Conservation (phyloP, 2,113 vertebrate genomes). For the Penelope pileata region DNA sequence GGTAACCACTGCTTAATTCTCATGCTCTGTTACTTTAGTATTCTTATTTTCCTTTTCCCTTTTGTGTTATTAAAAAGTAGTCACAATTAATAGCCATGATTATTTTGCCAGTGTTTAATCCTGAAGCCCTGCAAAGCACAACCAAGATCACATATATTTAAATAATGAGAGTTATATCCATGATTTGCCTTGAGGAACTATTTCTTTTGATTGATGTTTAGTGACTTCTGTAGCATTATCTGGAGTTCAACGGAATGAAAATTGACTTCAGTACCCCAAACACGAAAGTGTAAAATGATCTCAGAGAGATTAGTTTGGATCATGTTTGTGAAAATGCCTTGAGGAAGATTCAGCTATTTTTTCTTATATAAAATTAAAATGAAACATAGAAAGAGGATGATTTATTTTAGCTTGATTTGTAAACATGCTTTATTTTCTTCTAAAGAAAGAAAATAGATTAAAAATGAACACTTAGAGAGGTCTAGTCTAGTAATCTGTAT, state of each 20-base stretch:
- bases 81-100: not conserved
- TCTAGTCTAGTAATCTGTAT: not conserved
- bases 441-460: not conserved
- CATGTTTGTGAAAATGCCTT: not conserved
- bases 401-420: not conserved
- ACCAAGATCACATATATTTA: not conserved
- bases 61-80: not conserved
- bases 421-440: not conserved
- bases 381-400: not conserved
- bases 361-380: not conserved
- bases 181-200: not conserved
- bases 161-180: not conserved
- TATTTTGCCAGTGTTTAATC: not conserved
- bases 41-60: not conserved
- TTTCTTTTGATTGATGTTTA: not conserved
- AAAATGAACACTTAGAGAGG: not conserved
- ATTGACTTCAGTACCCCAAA: not conserved
- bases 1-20: not conserved
- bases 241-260: not conserved
- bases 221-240: not conserved
- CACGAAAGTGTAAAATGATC: rapidly evolving
- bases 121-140: not conserved
- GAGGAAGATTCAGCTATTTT: not conserved
- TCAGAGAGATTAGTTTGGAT: not conserved
- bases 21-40: not conserved